Evolutionary conservation across 2,888 invertebrate species (phyloP).

Genomic region (Macrostomum cliftonense): DNA sequence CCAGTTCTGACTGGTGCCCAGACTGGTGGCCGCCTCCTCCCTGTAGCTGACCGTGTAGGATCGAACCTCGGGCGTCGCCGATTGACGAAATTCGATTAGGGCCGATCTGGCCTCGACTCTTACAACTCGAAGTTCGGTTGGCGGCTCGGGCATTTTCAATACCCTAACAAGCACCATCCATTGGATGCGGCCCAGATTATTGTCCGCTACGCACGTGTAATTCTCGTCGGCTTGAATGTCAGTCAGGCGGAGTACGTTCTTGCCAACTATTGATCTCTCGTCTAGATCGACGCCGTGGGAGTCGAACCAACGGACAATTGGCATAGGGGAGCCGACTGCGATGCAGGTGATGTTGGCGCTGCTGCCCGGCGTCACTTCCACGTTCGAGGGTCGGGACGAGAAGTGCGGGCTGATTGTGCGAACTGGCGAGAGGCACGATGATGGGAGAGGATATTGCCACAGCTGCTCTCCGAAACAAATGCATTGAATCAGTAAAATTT

Average conservation of each 20-base stretch:
- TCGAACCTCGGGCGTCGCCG: too few relatives aligned
- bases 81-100: too few relatives aligned
- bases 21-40: too few relatives aligned
- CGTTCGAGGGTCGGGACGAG: constrained; percentile 65
- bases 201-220: constrained; percentile 87
- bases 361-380: constrained; percentile 74
- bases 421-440: too few relatives aligned
- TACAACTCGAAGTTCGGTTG: not conserved
- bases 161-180: constrained; percentile 72
- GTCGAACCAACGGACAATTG: constrained; percentile 55
- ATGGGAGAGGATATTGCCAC: too few relatives aligned
- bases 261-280: constrained; percentile 39
- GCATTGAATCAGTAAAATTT: too few relatives aligned
- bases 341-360: constrained; percentile 82
- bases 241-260: constrained; percentile 64
- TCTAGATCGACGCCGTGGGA: constrained; percentile 47
- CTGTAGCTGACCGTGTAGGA: too few relatives aligned
- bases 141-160: constrained; percentile 52
- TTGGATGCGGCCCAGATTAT: constrained; percentile 76
- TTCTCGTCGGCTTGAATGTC: constrained; percentile 78
- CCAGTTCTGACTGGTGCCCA: too few relatives aligned
- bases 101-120: not conserved
- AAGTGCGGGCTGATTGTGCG: constrained; percentile 52
- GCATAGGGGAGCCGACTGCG: constrained; percentile 94
- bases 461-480: too few relatives aligned